Evolutionary conservation across 2,888 invertebrate species (phyloP), one percentile per base, ranked within the genome.

Genomic region (Limulus polyphemus): DNA sequence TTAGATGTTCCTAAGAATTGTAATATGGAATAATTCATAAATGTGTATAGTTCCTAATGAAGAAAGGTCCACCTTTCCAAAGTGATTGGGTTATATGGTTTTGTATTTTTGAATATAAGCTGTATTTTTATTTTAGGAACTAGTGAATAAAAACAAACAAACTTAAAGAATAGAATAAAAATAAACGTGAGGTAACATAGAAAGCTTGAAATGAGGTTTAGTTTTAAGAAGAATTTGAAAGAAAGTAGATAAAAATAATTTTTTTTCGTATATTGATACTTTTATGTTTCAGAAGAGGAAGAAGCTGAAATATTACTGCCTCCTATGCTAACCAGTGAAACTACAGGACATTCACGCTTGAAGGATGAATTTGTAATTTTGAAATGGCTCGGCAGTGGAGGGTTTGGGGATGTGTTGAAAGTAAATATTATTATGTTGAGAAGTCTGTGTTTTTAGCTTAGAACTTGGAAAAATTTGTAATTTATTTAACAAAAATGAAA

Each of bases 381-480:
- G 1, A 83, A 85, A 68, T 86, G 84, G 79, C 78, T 97, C 0
- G 98, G 98, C 0, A 88, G 87, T 77, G 98, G 98, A 3, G 97
- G 93, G 0, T 99, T 91, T 76, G 99, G 98, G 0, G 89, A 93
- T 78, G 98, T 99, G 0, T 79, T 94, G 10, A 95, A 97, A 82
- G 92, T 89, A 32, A 32, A 32, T 32, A 32, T 32, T 32, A 7
- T 32, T 32, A 32, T 32, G 32, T 32, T 32, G 7, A 32, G 7
- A 32, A 32, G 32, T 32, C 5, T 32, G 32, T 32, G 32, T 32
- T 32, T 32, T 32, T 32, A 32, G 32, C 32, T 32, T 32, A 32
- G 32, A 5, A 32, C 32, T 32, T 32, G 32, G n/a, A 32, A 32
- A 32, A 3, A 32, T 32, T 32, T 32, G 7, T 32, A 32, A 32